Percentiles rank a stretch among this genome's conserved stretches.
Evolutionary conservation across 1,140 invertebrate genomes (phyloP).

Genomic region (Mylabris phalerata): DNA sequence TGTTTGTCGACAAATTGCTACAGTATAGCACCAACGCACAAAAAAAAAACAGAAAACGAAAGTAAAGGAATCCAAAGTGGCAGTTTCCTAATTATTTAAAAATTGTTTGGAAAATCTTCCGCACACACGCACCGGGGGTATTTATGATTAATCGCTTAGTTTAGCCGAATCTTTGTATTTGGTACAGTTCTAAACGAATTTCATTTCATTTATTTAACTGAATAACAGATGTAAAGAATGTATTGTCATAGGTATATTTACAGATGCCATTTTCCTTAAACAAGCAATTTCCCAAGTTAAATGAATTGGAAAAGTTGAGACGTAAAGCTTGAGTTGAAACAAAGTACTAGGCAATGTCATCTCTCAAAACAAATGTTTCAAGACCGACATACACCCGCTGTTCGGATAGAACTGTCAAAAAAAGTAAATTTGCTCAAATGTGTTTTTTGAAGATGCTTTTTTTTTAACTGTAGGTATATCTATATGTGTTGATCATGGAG

Average conservation of each 20-base stretch:
- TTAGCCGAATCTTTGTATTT: too few relatives aligned
- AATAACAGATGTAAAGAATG: slow-evolving; percentile 13
- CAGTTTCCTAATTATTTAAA: too few relatives aligned
- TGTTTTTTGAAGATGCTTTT: slow-evolving; percentile 10
- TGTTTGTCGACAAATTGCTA: too few relatives aligned
- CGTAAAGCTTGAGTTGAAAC: slow-evolving; percentile 14
- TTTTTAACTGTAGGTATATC: neutral
- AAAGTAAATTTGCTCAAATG: slow-evolving; percentile 17
- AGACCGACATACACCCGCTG: slow-evolving; percentile 2
- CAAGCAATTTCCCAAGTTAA: slow-evolving; percentile 16
- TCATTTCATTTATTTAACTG: slow-evolving; percentile 10
- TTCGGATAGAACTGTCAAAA: slow-evolving; percentile 6
- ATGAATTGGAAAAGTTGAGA: slow-evolving; percentile 18
- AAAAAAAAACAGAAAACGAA: too few relatives aligned
- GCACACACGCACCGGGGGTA: too few relatives aligned
- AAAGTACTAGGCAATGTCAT: slow-evolving; percentile 10
- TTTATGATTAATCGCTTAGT: too few relatives aligned
- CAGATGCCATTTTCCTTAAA: slow-evolving; percentile 14
- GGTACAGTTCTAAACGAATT: neutral
- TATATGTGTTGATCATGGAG: too few relatives aligned
- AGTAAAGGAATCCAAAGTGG: too few relatives aligned
- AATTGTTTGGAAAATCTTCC: too few relatives aligned
- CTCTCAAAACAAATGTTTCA: slow-evolving; percentile 13
- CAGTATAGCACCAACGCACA: too few relatives aligned
- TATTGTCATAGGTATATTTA: slow-evolving; percentile 15